Percentiles rank a stretch among this genome's conserved stretches.
Evolutionary conservation across 1,140 invertebrate species (phyloP).

Genomic region (Bombus polaris): DNA sequence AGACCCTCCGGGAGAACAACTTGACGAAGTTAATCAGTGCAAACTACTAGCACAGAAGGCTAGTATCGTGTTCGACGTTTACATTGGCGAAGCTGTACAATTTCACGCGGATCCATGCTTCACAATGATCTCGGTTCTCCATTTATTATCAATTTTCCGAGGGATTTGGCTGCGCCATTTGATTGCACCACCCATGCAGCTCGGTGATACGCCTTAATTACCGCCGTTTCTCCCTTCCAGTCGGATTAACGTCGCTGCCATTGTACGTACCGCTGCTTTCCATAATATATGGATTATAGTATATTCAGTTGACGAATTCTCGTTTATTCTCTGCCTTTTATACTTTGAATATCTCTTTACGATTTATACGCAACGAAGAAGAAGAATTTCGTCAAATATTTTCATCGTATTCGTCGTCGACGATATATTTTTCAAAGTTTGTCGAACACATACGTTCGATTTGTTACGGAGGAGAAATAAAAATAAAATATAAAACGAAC

Average conservation of each 20-base stretch:
- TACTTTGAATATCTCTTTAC: no score
- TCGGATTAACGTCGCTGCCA: background rate
- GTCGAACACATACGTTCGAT: no score
- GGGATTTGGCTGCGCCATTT: constrained; percentile 24
- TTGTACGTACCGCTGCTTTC: background rate
- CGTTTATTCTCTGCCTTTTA: background rate
- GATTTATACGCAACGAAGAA: no score
- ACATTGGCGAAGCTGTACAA: constrained; percentile 12
- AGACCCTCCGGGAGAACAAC: background rate
- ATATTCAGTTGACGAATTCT: background rate
- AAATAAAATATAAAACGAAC: background rate
- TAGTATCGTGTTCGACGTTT: background rate
- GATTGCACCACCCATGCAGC: background rate
- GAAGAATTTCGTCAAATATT: no score
- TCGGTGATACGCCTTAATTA: constrained; percentile 22
- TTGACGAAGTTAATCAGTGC: constrained; percentile 39
- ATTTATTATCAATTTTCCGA: constrained; percentile 48
- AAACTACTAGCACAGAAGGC: background rate
- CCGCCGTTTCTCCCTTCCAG: background rate
- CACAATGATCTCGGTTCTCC: background rate
- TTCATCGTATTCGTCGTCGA: no score
- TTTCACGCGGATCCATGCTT: background rate
- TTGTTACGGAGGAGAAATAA: no score
- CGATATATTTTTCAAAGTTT: no score
- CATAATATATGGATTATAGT: background rate